Evolutionary conservation across 1,140 invertebrate genomes (phyloP).

Genomic region (Conus betulinus): DNA sequence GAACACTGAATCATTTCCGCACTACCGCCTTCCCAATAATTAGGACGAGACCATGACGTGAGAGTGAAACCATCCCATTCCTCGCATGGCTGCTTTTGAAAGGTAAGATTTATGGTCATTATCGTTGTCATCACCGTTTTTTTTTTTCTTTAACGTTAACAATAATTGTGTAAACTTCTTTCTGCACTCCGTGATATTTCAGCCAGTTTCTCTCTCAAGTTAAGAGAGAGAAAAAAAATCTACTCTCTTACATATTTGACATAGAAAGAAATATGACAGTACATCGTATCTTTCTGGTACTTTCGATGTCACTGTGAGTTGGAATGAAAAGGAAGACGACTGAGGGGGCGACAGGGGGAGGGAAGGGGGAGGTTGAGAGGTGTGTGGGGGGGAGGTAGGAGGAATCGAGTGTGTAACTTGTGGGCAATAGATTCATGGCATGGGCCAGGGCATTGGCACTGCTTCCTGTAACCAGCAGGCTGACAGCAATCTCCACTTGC

Average conservation of each 20-base stretch:
- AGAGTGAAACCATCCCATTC: too few species aligned
- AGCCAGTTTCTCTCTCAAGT: slow-evolving; percentile 16
- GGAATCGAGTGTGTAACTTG: background rate
- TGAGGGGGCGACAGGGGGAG: background rate
- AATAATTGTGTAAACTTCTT: background rate
- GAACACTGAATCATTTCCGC: too few species aligned
- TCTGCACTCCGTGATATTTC: background rate
- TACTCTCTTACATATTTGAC: background rate
- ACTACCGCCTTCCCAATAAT: too few species aligned
- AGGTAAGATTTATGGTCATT: too few species aligned
- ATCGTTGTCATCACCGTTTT: too few species aligned
- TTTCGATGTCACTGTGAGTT: background rate
- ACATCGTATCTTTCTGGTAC: background rate
- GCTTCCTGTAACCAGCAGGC: too few species aligned
- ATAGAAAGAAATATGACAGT: slow-evolving; percentile 5
- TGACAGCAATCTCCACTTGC: too few species aligned
- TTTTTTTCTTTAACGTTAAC: too few species aligned
- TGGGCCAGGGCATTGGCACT: too few species aligned
- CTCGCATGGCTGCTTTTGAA: too few species aligned
- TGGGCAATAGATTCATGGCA: background rate
- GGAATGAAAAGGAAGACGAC: background rate
- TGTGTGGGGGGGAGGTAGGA: background rate
- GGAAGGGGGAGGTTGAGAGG: slow-evolving; percentile 27
- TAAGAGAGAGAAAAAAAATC: slow-evolving; percentile 29
- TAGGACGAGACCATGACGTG: too few species aligned